A percentile compares a stretch with the other conserved stretches of the same genome.
These are phyloP conservation scores for Peromyscus nudipes DNA, from an alignment of 2,797 vertebrate genomes.

Conservation along the genomic window DNA sequence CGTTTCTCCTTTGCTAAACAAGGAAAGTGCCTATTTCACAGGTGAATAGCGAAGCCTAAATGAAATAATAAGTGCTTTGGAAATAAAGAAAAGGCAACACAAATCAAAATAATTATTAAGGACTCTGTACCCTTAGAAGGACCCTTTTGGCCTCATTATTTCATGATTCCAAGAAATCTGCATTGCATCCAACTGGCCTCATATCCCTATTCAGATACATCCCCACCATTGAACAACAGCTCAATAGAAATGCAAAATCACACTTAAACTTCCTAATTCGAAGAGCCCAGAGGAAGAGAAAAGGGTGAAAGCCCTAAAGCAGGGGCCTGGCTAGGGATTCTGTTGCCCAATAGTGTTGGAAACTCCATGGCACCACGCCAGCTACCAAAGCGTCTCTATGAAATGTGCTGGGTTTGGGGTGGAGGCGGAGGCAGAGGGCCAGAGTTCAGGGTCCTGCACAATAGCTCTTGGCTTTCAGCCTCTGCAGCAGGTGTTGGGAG, in stretches of 20 bases:
- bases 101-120: constrained; percentile 73
- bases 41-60: constrained; percentile 61
- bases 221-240: constrained; percentile 59
- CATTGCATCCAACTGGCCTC: constrained; percentile 59
- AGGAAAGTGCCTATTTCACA: constrained; percentile 26
- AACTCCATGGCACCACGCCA: constrained; percentile 84
- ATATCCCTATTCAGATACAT: constrained; percentile 57
- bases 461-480: constrained; percentile 87
- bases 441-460: constrained; percentile 83
- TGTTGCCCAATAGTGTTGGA: constrained; percentile 78
- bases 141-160: constrained; percentile 76
- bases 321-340: constrained; percentile 73
- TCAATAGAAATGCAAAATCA: constrained; percentile 81
- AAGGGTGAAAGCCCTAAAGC: constrained; percentile 66
- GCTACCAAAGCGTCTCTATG: constrained; percentile 79
- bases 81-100: constrained; percentile 65
- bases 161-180: constrained; percentile 59
- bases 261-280: constrained; percentile 73
- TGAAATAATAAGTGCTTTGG: constrained; percentile 71
- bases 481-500: constrained; percentile 87
- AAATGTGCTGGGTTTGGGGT: constrained; percentile 77
- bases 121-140: constrained; percentile 57
- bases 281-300: constrained; percentile 55
- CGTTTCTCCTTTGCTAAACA: fast-evolving
- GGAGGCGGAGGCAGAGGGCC: constrained; percentile 84